Conservation (phyloP, 2,113 vertebrate species). For the Elgaria multicarinata region DNA sequence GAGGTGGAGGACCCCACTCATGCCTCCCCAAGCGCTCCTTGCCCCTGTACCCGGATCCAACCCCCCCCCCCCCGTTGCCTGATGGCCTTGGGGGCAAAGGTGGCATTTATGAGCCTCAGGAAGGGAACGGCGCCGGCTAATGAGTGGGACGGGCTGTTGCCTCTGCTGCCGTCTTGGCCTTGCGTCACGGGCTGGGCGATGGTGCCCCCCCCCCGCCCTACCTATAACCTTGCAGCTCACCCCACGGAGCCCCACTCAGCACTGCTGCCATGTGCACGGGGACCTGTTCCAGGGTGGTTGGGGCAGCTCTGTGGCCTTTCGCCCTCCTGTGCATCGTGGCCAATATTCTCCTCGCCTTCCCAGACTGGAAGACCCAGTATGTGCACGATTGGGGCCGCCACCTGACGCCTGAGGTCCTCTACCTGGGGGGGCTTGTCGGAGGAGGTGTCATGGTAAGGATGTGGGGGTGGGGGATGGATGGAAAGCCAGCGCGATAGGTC, state of each 20-base stretch:
- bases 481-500: background rate
- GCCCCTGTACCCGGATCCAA: background rate
- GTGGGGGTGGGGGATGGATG: too few species aligned
- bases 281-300: slow-evolving; percentile 77
- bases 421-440: slow-evolving; percentile 82
- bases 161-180: background rate
- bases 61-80: accelerated
- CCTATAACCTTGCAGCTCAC: background rate
- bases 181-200: too few species aligned
- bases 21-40: background rate
- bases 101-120: background rate
- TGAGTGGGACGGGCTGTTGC: background rate
- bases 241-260: too few species aligned
- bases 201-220: accelerated
- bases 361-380: slow-evolving; percentile 71
- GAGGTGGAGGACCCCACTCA: too few species aligned
- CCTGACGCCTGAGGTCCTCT: slow-evolving; percentile 81
- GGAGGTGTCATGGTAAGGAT: slow-evolving; percentile 81
- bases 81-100: background rate
- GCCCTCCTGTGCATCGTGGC: slow-evolving; percentile 77
- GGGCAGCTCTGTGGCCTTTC: slow-evolving; percentile 75
- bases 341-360: slow-evolving; percentile 84
- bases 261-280: slow-evolving; percentile 78
- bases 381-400: slow-evolving; percentile 13
- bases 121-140: background rate